Conservation (phyloP, 1,140 invertebrate species). For the Scaptomyza pallida region DNA sequence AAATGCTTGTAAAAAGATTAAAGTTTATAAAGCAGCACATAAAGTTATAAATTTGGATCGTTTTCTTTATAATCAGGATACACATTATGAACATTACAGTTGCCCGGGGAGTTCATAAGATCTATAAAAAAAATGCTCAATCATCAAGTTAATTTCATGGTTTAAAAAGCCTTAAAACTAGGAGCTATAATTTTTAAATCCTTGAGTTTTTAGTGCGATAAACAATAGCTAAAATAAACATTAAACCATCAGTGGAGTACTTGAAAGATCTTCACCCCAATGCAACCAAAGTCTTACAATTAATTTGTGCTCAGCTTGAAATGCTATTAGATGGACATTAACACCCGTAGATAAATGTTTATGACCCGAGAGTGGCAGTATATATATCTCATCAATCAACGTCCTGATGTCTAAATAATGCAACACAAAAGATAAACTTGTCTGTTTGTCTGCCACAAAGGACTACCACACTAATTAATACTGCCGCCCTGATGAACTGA, state of each 20-base stretch:
- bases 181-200: too few species aligned
- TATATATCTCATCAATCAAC: constrained; percentile 66
- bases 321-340: constrained; percentile 64
- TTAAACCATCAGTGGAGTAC: background rate
- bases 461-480: constrained; percentile 81
- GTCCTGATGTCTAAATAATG: constrained; percentile 78
- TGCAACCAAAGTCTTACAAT: constrained; percentile 10
- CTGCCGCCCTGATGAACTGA: constrained; percentile 54
- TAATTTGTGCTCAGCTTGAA: constrained; percentile 42
- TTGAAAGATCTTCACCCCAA: constrained; percentile 20
- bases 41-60: too few species aligned
- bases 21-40: background rate
- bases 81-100: too few species aligned
- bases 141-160: too few species aligned
- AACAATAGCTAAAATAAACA: too few species aligned
- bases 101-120: too few species aligned
- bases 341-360: constrained; percentile 37
- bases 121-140: too few species aligned
- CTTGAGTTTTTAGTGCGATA: too few species aligned
- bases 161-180: too few species aligned
- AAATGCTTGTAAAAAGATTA: constrained; percentile 1
- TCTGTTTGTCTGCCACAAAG: constrained; percentile 56
- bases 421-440: constrained; percentile 41
- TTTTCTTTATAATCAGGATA: too few species aligned
- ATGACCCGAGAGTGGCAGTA: constrained; percentile 12